Conservation (phyloP, 1,140 invertebrate species). For the Bombyx mandarina region DNA sequence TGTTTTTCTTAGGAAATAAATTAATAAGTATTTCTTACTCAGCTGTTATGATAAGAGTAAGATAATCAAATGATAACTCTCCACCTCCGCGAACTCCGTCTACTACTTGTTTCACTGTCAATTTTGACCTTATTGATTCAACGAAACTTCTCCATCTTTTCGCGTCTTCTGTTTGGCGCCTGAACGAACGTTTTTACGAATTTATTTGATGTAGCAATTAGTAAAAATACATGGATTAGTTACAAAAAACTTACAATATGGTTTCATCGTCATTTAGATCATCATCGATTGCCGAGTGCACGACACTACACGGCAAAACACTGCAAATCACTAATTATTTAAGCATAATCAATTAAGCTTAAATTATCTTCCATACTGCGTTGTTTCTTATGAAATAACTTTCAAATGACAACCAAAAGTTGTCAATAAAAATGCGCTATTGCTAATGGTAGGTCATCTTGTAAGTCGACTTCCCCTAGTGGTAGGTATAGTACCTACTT, state of each 20-base stretch:
- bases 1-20: neutral
- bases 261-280: constrained; percentile 56
- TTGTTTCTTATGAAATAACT: too few species aligned
- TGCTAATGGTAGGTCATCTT: too few species aligned
- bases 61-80: constrained; percentile 87
- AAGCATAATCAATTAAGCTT: constrained; percentile 1
- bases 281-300: constrained; percentile 63
- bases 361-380: too few species aligned
- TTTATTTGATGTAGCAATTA: neutral
- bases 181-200: constrained; percentile 8
- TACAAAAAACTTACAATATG: constrained; percentile 40
- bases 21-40: constrained; percentile 74
- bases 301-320: constrained; percentile 73
- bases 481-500: too few species aligned
- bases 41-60: constrained; percentile 83
- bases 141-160: constrained; percentile 80
- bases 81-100: constrained; percentile 83
- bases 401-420: too few species aligned
- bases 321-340: constrained; percentile 41
- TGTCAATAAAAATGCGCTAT: too few species aligned
- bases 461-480: too few species aligned
- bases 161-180: constrained; percentile 63
- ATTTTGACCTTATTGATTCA: constrained; percentile 81
- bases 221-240: neutral
- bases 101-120: constrained; percentile 89